phyloP scores from a whole-genome alignment of 37 sponge, comb jelly and placozoan genomes.

The Tethya wilhelma region DNA sequence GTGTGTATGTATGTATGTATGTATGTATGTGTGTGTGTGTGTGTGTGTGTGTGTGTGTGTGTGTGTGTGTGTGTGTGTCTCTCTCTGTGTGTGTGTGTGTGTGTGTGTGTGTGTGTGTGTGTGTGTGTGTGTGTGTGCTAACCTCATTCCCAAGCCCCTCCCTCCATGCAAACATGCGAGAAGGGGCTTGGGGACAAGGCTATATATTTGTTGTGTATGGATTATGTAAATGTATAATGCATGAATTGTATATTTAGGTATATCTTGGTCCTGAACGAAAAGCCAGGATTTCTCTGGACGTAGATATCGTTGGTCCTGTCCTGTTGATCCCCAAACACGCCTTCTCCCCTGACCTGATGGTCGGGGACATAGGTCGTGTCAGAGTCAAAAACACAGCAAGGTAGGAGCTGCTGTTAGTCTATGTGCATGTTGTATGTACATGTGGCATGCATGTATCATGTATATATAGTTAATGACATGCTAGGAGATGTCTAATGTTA shows the following conservation, averaged over 20 bases:
- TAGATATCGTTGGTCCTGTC: constrained; percentile 83
- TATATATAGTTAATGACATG: too few relatives aligned
- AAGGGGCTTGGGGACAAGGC: too few relatives aligned
- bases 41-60: constrained; percentile 2
- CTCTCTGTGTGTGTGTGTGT: constrained; percentile 13
- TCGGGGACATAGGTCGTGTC: constrained; percentile 86
- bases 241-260: constrained; percentile 39
- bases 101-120: too few relatives aligned
- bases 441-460: too few relatives aligned
- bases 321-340: constrained; percentile 92
- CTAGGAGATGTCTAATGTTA: too few relatives aligned
- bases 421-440: too few relatives aligned
- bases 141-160: not conserved
- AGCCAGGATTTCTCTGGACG: constrained; percentile 85
- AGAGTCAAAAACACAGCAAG: constrained; percentile 74
- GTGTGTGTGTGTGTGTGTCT: too few relatives aligned
- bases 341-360: constrained; percentile 86
- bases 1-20: constrained; percentile 19
- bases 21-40: not conserved
- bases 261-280: constrained; percentile 83
- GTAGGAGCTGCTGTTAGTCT: too few relatives aligned
- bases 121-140: not conserved
- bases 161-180: too few relatives aligned
- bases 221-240: too few relatives aligned
- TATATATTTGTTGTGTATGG: too few relatives aligned